Evolutionary conservation across 2,797 vertebrate species (phyloP).

Genomic region (Gambelia wislizenii): DNA sequence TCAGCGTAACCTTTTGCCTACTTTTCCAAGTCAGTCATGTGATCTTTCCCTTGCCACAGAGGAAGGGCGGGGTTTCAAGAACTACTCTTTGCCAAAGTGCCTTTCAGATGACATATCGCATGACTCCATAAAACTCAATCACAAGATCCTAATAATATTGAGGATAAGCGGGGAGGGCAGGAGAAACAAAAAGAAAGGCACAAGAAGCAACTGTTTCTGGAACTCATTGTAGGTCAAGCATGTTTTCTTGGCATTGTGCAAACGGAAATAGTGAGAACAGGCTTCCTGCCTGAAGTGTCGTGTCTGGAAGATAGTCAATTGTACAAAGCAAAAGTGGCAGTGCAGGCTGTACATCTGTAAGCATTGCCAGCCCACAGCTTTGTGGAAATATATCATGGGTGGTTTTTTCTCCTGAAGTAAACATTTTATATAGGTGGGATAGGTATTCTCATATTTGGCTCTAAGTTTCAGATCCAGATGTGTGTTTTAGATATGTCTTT

Average conservation of each 20-base stretch:
- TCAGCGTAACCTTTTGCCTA: constrained; percentile 79
- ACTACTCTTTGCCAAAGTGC: constrained; percentile 16
- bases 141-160: not conserved
- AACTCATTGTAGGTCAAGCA: not conserved
- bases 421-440: not conserved
- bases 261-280: not conserved
- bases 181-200: not conserved
- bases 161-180: not conserved
- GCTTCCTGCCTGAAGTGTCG: not conserved
- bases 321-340: not conserved
- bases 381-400: not conserved
- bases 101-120: not conserved
- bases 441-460: not conserved
- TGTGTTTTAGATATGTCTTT: not conserved
- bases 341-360: not conserved
- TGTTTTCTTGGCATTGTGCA: not conserved
- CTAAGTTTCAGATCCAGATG: not conserved
- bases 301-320: not conserved
- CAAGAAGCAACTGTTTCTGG: not conserved
- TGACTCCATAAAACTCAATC: not conserved
- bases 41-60: constrained; percentile 36
- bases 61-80: constrained; percentile 54
- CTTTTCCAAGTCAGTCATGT: constrained; percentile 76
- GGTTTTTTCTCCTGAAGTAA: not conserved
- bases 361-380: not conserved